These are phyloP conservation scores for Macaria liturata DNA, from an alignment of 2,888 invertebrate species.

Conservation along the genomic window DNA sequence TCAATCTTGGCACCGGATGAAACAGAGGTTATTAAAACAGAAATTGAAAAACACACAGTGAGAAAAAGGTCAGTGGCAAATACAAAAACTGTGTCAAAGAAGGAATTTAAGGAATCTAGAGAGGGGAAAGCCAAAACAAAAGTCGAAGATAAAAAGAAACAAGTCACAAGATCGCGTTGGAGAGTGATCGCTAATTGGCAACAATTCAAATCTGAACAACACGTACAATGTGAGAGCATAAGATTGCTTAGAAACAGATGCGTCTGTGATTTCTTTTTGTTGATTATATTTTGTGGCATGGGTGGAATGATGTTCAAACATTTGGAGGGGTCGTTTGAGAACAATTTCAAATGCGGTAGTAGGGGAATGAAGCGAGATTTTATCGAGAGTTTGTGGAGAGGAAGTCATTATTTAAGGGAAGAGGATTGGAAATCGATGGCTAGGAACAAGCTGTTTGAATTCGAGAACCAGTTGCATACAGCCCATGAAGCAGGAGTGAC, in stretches of 20 bases:
- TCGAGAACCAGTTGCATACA: slow-evolving; percentile 92
- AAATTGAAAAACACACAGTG: slow-evolving; percentile 51
- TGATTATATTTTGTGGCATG: slow-evolving; percentile 89
- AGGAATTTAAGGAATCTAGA: slow-evolving; percentile 42
- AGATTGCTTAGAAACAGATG: slow-evolving; percentile 85
- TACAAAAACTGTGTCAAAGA: slow-evolving; percentile 43
- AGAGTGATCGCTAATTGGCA: slow-evolving; percentile 80
- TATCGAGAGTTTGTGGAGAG: slow-evolving; percentile 91
- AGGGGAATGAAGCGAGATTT: slow-evolving; percentile 94
- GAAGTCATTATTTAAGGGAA: slow-evolving; percentile 91
- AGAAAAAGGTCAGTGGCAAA: slow-evolving; percentile 60
- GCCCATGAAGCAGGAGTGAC: slow-evolving; percentile 93
- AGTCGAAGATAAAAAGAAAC: slow-evolving; percentile 51
- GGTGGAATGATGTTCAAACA: slow-evolving; percentile 92
- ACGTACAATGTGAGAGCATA: slow-evolving; percentile 80
- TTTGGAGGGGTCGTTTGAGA: slow-evolving; percentile 93
- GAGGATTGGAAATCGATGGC: slow-evolving; percentile 96
- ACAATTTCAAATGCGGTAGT: slow-evolving; percentile 93
- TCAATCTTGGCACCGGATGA: slow-evolving; percentile 55
- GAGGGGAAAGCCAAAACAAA: slow-evolving; percentile 49
- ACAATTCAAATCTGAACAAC: slow-evolving; percentile 83
- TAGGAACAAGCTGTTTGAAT: slow-evolving; percentile 89
- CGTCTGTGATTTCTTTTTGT: slow-evolving; percentile 85
- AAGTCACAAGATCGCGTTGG: slow-evolving; percentile 60
- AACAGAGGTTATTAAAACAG: slow-evolving; percentile 33